These are phyloP conservation scores for Zaprionus ghesquierei DNA, from an alignment of 1,140 invertebrate genomes.

Conservation along the genomic window DNA sequence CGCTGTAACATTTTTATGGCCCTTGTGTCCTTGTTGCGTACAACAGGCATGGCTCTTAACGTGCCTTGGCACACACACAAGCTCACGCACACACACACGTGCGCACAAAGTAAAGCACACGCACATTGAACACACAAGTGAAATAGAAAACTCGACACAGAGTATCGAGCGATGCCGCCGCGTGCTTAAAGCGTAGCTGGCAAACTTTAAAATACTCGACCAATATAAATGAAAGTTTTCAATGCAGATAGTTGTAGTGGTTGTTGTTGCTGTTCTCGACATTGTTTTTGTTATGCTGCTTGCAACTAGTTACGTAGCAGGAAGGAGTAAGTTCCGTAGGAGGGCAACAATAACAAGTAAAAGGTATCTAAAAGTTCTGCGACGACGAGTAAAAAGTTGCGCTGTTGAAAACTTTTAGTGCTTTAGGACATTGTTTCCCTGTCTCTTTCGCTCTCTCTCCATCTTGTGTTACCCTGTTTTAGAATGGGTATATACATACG, in stretches of 20 bases:
- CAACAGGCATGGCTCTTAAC: conserved; percentile 14
- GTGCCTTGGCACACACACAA: conserved; percentile 38
- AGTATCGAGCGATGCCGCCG: background rate
- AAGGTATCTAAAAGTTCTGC: conserved; percentile 46
- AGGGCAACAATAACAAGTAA: conserved; percentile 41
- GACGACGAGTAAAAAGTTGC: conserved; percentile 48
- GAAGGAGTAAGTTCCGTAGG: conserved; percentile 50
- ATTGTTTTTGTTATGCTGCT: conserved; percentile 43
- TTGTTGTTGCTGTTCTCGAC: conserved; percentile 61
- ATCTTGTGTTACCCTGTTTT: background rate
- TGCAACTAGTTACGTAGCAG: conserved; percentile 29
- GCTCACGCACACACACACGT: background rate
- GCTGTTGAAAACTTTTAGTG: conserved; percentile 65
- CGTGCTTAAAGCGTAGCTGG: conserved; percentile 27
- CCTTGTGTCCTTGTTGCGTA: conserved; percentile 65
- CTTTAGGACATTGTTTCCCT: conserved; percentile 51
- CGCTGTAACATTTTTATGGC: conserved; percentile 72
- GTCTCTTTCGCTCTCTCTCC: too few species aligned
- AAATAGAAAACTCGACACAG: conserved; percentile 65
- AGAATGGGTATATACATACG: background rate
- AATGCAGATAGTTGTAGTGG: conserved; percentile 39
- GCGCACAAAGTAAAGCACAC: background rate
- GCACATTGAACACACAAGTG: conserved; percentile 42
- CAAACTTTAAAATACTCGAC: conserved; percentile 34
- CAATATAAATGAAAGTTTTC: conserved; percentile 55